These are phyloP conservation scores for Fabriciana adippe DNA, from an alignment of 2,888 invertebrate species.

Conservation along the genomic window DNA sequence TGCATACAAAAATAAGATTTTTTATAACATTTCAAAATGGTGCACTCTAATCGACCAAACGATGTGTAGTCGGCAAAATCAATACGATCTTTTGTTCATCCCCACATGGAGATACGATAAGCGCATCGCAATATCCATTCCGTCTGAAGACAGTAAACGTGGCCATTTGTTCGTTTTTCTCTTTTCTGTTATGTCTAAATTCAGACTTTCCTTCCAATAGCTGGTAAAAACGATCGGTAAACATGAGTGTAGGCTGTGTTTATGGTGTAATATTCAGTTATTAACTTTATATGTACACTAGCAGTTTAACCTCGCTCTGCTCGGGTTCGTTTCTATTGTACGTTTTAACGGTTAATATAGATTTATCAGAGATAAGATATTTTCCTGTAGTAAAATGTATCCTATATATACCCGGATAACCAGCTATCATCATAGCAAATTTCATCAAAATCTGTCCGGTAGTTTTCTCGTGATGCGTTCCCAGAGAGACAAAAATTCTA, in stretches of 20 bases:
- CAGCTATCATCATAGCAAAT: too few species aligned
- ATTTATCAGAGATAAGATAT: too few species aligned
- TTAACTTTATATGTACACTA: too few species aligned
- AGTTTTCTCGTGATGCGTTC: too few species aligned
- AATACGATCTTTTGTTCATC: slow-evolving; percentile 73
- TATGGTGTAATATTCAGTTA: background rate
- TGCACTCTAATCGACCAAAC: slow-evolving; percentile 50
- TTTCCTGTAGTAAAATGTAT: too few species aligned
- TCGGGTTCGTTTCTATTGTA: too few species aligned
- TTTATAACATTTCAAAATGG: slow-evolving; percentile 18
- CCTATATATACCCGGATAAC: too few species aligned
- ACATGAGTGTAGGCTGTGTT: slow-evolving; percentile 5
- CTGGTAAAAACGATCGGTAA: slow-evolving; percentile 18
- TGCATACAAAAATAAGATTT: background rate
- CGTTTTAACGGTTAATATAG: too few species aligned
- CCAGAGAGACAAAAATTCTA: too few species aligned
- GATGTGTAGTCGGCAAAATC: slow-evolving; percentile 64
- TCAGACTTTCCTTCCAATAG: slow-evolving; percentile 45
- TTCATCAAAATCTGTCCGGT: too few species aligned
- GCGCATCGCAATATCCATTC: slow-evolving; percentile 57
- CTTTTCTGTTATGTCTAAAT: slow-evolving; percentile 55
- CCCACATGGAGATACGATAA: slow-evolving; percentile 69
- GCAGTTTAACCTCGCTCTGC: too few species aligned
- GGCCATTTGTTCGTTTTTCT: slow-evolving; percentile 58
- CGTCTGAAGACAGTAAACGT: slow-evolving; percentile 65